Conservation (phyloP, 2,113 vertebrate species). For the Eulemur macaco region DNA sequence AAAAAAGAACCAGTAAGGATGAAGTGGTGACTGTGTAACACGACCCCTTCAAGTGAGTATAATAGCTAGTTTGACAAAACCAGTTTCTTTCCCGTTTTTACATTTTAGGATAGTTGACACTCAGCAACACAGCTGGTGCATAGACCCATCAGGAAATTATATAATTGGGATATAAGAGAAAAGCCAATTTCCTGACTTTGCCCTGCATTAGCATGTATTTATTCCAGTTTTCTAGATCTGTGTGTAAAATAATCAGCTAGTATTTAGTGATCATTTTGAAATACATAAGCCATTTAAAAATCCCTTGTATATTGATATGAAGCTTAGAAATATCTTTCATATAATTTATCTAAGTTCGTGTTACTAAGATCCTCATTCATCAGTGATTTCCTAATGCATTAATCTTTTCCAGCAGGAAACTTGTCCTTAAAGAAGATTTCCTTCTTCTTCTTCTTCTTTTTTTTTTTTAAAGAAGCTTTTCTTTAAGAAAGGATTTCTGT, state of each 20-base stretch:
- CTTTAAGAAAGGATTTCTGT: conserved; percentile 10
- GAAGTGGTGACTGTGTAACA: neutral
- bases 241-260: neutral
- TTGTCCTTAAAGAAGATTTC: neutral
- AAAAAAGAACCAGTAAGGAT: neutral
- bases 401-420: neutral
- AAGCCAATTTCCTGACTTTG: neutral
- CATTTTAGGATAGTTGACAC: neutral
- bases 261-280: neutral
- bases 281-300: neutral
- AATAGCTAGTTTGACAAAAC: neutral
- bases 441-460: neutral
- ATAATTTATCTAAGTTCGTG: conserved; percentile 2
- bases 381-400: neutral
- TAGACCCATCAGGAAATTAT: neutral
- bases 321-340: neutral
- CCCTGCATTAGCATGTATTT: neutral
- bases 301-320: neutral
- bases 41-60: neutral
- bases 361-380: neutral
- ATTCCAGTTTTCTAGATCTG: neutral
- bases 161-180: neutral
- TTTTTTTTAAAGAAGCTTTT: neutral
- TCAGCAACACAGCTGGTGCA: neutral
- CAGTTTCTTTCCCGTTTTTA: neutral